Conservation (phyloP, 2,797 vertebrate species). For the Poecilia picta region DNA sequence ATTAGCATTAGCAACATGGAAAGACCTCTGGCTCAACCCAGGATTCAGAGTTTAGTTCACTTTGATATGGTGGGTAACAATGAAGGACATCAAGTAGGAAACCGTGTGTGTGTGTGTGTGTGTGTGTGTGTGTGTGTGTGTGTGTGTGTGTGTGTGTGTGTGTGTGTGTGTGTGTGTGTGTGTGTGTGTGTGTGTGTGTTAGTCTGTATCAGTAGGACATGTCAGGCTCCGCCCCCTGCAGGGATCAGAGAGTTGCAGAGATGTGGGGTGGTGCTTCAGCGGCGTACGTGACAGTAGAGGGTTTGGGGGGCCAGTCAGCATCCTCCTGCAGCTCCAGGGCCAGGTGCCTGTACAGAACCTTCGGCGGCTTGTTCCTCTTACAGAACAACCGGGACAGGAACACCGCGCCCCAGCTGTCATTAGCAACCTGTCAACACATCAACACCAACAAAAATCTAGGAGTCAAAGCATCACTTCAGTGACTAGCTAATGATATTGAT, state of each 20-base stretch:
- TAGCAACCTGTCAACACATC: conserved; percentile 75
- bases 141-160: too few relatives aligned
- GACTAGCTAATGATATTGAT: not conserved
- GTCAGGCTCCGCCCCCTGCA: not conserved
- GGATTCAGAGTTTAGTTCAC: not conserved
- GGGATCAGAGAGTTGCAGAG: conserved; percentile 48
- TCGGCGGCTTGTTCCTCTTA: conserved; percentile 80
- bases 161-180: too few relatives aligned
- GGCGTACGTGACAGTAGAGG: conserved; percentile 89
- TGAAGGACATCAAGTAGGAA: not conserved
- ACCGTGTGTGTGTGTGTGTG: not conserved
- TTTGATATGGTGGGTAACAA: not conserved
- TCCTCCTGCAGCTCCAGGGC: conserved; percentile 91
- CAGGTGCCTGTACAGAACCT: conserved; percentile 89
- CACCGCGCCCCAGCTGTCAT: conserved; percentile 77
- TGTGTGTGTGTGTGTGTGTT: not conserved
- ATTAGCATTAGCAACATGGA: not conserved
- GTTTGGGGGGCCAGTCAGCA: conserved; percentile 92
- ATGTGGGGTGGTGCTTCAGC: conserved; percentile 46
- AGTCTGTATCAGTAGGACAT: not conserved
- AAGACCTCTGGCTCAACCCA: not conserved
- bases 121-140: too few relatives aligned
- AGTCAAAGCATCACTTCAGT: not conserved
- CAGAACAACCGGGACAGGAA: conserved; percentile 82
- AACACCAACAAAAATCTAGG: not conserved